phyloP scores from a whole-genome alignment of 35 echinoderm and acorn worm species.

The Heliocidaris erythrogramma region DNA sequence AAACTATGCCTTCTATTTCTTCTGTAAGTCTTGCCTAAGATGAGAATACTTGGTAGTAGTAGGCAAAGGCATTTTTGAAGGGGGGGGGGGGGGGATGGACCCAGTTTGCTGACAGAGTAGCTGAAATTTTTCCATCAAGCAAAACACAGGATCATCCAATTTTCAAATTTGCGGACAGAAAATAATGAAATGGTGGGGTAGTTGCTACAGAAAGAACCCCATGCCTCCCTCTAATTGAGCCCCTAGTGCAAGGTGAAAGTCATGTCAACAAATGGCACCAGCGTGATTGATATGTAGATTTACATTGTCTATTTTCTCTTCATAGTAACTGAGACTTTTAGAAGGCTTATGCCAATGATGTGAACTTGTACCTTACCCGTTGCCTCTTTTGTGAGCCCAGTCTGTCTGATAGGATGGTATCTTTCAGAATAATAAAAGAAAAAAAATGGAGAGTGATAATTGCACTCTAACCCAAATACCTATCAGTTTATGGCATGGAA shows the following conservation, averaged over 20 bases:
- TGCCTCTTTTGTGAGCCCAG: no score
- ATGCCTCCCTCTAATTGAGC: no score
- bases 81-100: no score
- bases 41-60: no score
- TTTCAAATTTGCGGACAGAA: no score
- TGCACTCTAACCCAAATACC: background rate
- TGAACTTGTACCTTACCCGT: background rate
- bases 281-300: background rate
- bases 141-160: no score
- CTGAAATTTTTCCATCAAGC: no score
- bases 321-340: constrained; percentile 11
- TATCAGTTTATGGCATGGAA: background rate
- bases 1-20: background rate
- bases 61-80: no score
- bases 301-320: constrained; percentile 6
- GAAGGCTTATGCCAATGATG: background rate
- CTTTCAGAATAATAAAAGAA: background rate
- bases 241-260: background rate
- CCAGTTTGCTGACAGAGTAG: no score
- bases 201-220: no score
- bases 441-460: background rate
- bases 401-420: background rate
- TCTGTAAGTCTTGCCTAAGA: no score
- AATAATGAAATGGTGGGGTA: no score
- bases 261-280: background rate